Evolutionary conservation across 1,140 invertebrate species (phyloP).

Genomic region (Ridgeia piscesae): DNA sequence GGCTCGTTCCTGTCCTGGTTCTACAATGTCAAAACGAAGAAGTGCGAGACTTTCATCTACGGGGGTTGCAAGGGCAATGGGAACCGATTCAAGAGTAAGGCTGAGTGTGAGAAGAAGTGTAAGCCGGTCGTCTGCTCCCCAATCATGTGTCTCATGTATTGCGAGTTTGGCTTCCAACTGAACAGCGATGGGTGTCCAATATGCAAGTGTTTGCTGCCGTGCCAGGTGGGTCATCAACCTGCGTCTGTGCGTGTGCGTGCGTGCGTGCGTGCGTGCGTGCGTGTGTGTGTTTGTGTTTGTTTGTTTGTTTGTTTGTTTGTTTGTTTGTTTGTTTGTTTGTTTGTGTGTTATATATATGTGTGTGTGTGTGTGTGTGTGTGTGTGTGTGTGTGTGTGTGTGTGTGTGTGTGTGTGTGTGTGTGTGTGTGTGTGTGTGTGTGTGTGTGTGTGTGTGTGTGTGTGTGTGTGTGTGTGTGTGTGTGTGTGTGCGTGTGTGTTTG

Average conservation of each 20-base stretch:
- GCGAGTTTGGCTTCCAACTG: constrained; percentile 16
- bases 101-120: constrained; percentile 61
- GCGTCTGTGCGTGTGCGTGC: no score
- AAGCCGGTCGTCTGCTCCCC: constrained; percentile 4
- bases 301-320: no score
- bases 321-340: no score
- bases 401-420: no score
- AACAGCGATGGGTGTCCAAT: constrained; percentile 7
- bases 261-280: no score
- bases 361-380: background rate
- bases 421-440: no score
- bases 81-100: constrained; percentile 74
- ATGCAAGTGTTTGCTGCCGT: constrained; percentile 15
- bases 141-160: constrained; percentile 19
- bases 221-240: background rate
- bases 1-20: constrained; percentile 70
- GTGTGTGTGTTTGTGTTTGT: no score
- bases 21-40: constrained; percentile 79
- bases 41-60: constrained; percentile 94
- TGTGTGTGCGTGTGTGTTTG: no score
- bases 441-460: no score
- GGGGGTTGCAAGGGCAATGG: constrained; percentile 86
- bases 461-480: no score
- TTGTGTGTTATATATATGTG: background rate
- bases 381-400: no score